These are phyloP conservation scores for Oeneis ivallda DNA, from an alignment of 2,888 invertebrate genomes.

Conservation along the genomic window DNA sequence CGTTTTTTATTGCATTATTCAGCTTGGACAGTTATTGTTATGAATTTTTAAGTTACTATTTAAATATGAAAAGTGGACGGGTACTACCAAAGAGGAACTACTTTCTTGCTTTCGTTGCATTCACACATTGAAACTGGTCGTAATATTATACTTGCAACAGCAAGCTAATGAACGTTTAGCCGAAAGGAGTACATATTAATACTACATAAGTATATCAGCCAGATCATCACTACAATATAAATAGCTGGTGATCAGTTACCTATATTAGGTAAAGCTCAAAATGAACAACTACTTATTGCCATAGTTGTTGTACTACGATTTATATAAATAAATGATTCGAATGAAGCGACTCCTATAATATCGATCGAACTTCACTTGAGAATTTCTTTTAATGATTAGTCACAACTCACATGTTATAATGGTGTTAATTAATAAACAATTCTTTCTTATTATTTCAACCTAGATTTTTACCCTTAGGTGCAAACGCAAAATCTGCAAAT, in stretches of 20 bases:
- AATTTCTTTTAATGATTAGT: too few relatives aligned
- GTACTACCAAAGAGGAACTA: background rate
- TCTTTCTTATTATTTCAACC: too few relatives aligned
- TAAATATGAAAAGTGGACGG: background rate
- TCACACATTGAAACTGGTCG: background rate
- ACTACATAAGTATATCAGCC: too few relatives aligned
- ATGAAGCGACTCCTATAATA: too few relatives aligned
- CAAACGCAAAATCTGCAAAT: background rate
- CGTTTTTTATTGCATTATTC: background rate
- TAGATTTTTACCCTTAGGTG: background rate
- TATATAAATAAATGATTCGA: too few relatives aligned
- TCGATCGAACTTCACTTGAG: too few relatives aligned
- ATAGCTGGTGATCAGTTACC: too few relatives aligned
- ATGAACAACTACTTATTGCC: too few relatives aligned
- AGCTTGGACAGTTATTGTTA: background rate
- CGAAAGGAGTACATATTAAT: background rate
- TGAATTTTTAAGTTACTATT: background rate
- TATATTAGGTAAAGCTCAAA: too few relatives aligned
- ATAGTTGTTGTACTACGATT: too few relatives aligned
- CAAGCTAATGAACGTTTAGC: background rate
- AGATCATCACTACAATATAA: background rate
- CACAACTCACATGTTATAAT: too few relatives aligned
- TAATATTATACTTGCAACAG: background rate
- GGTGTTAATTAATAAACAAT: too few relatives aligned
- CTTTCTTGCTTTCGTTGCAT: background rate